phyloP scores from a whole-genome alignment of 2,888 invertebrate genomes.

The Agriopis leucophaearia region DNA sequence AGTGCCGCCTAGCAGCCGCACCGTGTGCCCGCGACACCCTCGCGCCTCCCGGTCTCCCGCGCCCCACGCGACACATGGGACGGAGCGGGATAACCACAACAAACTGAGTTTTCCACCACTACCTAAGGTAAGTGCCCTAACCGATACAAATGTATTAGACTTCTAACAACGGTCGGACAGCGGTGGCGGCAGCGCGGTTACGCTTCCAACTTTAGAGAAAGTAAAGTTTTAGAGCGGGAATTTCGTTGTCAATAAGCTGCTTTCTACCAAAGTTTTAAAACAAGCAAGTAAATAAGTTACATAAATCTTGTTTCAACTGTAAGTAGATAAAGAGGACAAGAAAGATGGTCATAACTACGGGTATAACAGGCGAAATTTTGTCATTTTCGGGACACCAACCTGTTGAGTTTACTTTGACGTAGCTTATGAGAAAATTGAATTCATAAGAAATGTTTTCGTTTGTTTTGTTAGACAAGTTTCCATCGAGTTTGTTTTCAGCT shows the following conservation, averaged over 20 bases:
- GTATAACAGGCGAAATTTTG: constrained; percentile 49
- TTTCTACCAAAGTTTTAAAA: constrained; percentile 27
- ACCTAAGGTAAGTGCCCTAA: constrained; percentile 42
- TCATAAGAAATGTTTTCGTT: constrained; percentile 50
- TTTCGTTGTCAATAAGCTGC: constrained; percentile 27
- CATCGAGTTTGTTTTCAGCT: constrained; percentile 3
- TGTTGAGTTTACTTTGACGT: constrained; percentile 55
- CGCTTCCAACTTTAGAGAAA: constrained; percentile 34
- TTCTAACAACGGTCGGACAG: constrained; percentile 6
- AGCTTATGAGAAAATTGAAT: constrained; percentile 43
- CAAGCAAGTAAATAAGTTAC: constrained; percentile 18
- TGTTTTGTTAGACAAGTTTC: constrained; percentile 16
- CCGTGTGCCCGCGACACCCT: constrained; percentile 72
- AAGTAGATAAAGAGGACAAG: not conserved
- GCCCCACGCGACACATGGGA: constrained; percentile 47
- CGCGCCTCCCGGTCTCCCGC: constrained; percentile 50
- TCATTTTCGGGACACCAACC: constrained; percentile 60
- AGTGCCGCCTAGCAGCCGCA: constrained; percentile 76
- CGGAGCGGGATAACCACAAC: constrained; percentile 46
- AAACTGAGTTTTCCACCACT: constrained; percentile 38
- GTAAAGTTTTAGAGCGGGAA: constrained; percentile 39
- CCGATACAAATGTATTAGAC: constrained; percentile 28
- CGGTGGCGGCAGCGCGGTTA: constrained; percentile 18
- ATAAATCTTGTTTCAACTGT: not conserved
- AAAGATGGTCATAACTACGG: not conserved